Conservation (phyloP, 2,797 vertebrate species). For the Valencia hispanica region DNA sequence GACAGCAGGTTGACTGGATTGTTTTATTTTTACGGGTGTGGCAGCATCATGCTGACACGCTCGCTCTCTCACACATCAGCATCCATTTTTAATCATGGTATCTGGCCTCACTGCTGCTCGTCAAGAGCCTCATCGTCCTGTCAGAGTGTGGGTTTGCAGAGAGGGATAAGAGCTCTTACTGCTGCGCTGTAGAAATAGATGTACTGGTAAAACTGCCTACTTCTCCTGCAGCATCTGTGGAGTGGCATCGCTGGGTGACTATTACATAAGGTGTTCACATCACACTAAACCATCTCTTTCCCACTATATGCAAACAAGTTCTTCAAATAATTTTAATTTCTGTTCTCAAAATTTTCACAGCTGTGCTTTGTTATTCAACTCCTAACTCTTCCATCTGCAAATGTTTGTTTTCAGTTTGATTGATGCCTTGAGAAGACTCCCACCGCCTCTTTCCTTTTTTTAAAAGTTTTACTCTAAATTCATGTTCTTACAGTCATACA, state of each 20-base stretch:
- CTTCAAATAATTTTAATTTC: slow-evolving; percentile 49
- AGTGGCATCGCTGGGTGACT: slow-evolving; percentile 64
- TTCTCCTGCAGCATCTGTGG: slow-evolving; percentile 73
- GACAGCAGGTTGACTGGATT: slow-evolving; percentile 40
- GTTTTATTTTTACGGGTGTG: slow-evolving; percentile 44
- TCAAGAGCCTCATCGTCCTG: slow-evolving; percentile 74
- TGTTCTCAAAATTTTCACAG: slow-evolving; percentile 31
- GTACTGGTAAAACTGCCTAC: slow-evolving; percentile 74
- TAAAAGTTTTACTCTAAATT: neutral
- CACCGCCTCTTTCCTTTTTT: too few relatives aligned
- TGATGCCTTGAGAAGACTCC: neutral
- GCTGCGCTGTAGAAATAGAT: slow-evolving; percentile 74
- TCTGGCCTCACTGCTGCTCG: slow-evolving; percentile 68
- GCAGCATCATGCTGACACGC: slow-evolving; percentile 65
- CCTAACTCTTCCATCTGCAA: slow-evolving; percentile 5
- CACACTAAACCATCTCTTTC: slow-evolving; percentile 57
- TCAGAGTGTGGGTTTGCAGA: slow-evolving; percentile 73
- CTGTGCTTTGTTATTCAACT: slow-evolving; percentile 32
- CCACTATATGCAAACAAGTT: slow-evolving; percentile 51
- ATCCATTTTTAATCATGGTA: slow-evolving; percentile 78
- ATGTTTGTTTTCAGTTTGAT: neutral
- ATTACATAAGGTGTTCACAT: slow-evolving; percentile 71
- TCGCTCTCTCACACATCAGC: slow-evolving; percentile 51
- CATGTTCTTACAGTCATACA: neutral
- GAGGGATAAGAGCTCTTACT: slow-evolving; percentile 75